These are phyloP conservation scores for Sciurus niger DNA, from an alignment of 2,113 vertebrate species.

Conservation along the genomic window DNA sequence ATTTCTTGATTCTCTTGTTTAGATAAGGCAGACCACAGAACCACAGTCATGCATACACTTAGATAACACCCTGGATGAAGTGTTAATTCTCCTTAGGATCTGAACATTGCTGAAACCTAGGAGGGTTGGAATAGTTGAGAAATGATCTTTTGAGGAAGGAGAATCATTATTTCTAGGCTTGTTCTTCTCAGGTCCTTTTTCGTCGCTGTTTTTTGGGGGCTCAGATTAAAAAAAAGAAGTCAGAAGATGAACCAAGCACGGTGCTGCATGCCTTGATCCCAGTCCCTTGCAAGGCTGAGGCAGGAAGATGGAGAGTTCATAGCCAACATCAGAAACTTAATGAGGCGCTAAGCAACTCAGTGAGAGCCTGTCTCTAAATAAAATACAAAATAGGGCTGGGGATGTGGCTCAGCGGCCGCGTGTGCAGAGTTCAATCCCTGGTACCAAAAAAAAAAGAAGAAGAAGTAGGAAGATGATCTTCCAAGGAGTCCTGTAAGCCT, in stretches of 20 bases:
- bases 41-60: background rate
- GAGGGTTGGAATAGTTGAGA: background rate
- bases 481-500: background rate
- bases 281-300: too few relatives aligned
- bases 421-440: too few relatives aligned
- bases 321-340: too few relatives aligned
- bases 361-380: too few relatives aligned
- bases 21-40: background rate
- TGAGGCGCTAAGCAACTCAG: too few relatives aligned
- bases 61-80: background rate
- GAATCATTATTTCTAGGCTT: background rate
- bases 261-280: too few relatives aligned
- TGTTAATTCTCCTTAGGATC: background rate
- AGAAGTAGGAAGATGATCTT: background rate
- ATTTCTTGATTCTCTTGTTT: too few relatives aligned
- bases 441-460: background rate
- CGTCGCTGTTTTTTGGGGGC: background rate
- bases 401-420: too few relatives aligned
- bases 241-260: background rate
- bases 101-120: background rate
- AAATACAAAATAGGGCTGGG: too few relatives aligned
- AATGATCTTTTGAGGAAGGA: slow-evolving; percentile 35
- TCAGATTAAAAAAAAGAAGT: background rate
- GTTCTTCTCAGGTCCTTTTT: background rate
- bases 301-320: too few relatives aligned